These are phyloP conservation scores for Chaenogobius annularis DNA, from an alignment of 2,113 vertebrate species.

Conservation along the genomic window DNA sequence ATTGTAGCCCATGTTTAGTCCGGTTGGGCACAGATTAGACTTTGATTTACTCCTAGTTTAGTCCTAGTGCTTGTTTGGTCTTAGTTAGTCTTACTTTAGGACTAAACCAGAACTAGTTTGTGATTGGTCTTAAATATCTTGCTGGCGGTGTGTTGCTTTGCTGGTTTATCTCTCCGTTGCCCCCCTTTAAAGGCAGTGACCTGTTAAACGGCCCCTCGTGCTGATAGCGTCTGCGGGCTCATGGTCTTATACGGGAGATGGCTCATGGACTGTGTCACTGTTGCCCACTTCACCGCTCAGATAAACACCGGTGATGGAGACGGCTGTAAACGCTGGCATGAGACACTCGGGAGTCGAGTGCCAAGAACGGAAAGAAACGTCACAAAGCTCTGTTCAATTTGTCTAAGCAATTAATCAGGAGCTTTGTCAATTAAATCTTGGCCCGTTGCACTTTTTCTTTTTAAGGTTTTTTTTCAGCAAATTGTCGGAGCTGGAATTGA, in stretches of 20 bases:
- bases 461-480: no score
- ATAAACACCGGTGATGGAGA: constrained; percentile 38
- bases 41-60: no score
- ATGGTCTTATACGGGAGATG: constrained; percentile 24
- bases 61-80: no score
- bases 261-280: constrained; percentile 28
- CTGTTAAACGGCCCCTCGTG: constrained; percentile 8
- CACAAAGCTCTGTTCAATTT: not conserved
- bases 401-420: no score
- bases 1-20: no score
- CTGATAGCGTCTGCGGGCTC: constrained; percentile 2
- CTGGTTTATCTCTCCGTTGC: not conserved
- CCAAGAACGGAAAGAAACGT: constrained; percentile 11
- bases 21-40: no score
- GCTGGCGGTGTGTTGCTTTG: not conserved
- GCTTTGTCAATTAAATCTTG: not conserved
- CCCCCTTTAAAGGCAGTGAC: not conserved
- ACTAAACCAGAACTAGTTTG: no score
- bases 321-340: constrained; percentile 14
- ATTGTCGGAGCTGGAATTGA: no score
- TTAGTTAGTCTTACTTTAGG: no score
- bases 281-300: constrained; percentile 27
- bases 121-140: no score
- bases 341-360: constrained; percentile 6
- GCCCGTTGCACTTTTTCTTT: not conserved